Evolutionary conservation across 2,797 vertebrate species (phyloP), one percentile per base, ranked within the genome.

Genomic region (Luscinia megarhynchos): DNA sequence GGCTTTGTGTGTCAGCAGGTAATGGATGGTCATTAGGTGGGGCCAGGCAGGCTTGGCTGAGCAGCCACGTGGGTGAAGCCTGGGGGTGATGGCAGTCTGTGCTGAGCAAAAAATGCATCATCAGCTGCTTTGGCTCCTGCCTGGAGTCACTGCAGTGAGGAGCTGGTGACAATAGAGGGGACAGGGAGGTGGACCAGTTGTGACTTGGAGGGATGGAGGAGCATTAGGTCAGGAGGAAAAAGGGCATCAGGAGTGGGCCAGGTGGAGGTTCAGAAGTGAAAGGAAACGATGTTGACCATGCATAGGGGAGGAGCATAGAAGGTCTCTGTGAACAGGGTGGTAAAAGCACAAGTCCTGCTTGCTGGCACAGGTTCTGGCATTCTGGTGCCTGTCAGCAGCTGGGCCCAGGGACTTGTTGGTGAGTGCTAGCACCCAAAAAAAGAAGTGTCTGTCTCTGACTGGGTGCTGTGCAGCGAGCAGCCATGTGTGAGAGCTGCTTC

Each of bases 1-100:
- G 80, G 62, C 87, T 95, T 83, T 89, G 85, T 95, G 87, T 87
- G 89, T 87, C 87, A 93, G 68, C 73, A 17, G 74, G 74, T 94
- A 91, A 89, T 91, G 79, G 72, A 77, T 64, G 92, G 90, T 78
- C 86, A 95, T 94, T 81, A 82, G 77, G 72, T 83, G 61, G 46
- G 38, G 89, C 87, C 10, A 27, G 61, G 50, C 64, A 61, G 73
- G 75, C 58, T 83, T 24, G 73, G 79, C 66, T 59, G 74, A n/a
- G 67, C 48, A 54, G 69, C 58, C 69, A 38, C 1, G 3, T 19
- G 51, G 30, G 30, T 61, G 43, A 55, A 81, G 85, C 88, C 77
- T 46, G 41, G 51, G 43, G 43, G 10, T 9, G 10, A 58, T 51
- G 70, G 51, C 32, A 51, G 34, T 45, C 13, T 1, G 4, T n/a